These are phyloP conservation scores for Gambusia affinis DNA, from an alignment of 2,113 vertebrate genomes.

Conservation along the genomic window DNA sequence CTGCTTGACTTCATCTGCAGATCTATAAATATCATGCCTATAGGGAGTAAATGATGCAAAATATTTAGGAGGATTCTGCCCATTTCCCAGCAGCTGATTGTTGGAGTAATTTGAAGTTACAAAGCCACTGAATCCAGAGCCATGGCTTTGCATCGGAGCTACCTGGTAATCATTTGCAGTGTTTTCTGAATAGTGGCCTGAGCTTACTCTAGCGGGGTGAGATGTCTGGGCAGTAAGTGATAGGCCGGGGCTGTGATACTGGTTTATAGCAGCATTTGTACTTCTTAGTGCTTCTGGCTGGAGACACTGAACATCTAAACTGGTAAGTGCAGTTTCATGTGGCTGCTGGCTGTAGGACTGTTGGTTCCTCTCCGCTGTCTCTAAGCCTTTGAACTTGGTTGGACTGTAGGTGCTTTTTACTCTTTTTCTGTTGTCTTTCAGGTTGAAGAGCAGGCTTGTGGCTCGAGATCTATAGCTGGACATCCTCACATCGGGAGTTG, in stretches of 20 bases:
- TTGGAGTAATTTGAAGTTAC: slow-evolving; percentile 44
- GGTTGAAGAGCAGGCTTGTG: slow-evolving; percentile 90
- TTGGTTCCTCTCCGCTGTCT: slow-evolving; percentile 74
- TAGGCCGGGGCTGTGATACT: slow-evolving; percentile 37
- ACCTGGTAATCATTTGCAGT: slow-evolving; percentile 58
- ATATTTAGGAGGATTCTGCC: slow-evolving; percentile 57
- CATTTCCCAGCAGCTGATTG: slow-evolving; percentile 59
- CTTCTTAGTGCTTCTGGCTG: slow-evolving; percentile 36
- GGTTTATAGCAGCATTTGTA: slow-evolving; percentile 29
- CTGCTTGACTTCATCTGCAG: slow-evolving; percentile 23
- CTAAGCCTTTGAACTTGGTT: slow-evolving; percentile 77
- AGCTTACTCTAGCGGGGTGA: slow-evolving; percentile 32
- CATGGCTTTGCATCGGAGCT: slow-evolving; percentile 59
- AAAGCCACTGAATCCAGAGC: slow-evolving; percentile 50
- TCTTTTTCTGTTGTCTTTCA: slow-evolving; percentile 92
- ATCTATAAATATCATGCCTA: slow-evolving; percentile 39
- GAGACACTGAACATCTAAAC: slow-evolving; percentile 36
- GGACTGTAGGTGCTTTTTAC: slow-evolving; percentile 93
- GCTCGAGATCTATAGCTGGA: slow-evolving; percentile 86
- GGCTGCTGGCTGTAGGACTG: slow-evolving; percentile 69
- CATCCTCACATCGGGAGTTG: slow-evolving; percentile 68
- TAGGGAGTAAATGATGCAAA: slow-evolving; percentile 50
- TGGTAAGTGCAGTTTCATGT: slow-evolving; percentile 60
- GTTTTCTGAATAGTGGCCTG: slow-evolving; percentile 43
- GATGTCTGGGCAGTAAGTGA: slow-evolving; percentile 25